Conservation (phyloP, 2,888 invertebrate genomes). For the Himalopsyche tibetana region DNA sequence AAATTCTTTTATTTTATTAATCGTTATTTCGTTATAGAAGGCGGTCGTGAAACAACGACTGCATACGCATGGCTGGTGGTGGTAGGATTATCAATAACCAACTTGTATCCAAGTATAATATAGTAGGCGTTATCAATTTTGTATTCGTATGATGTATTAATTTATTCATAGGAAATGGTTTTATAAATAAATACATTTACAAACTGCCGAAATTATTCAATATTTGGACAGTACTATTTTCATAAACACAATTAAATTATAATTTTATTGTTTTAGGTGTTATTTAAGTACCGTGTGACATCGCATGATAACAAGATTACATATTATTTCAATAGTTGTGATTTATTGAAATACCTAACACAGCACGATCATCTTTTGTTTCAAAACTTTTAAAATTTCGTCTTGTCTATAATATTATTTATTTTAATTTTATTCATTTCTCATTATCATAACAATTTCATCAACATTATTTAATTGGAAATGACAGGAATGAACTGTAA, state of each 20-base stretch:
- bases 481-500: background rate
- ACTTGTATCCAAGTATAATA: no score
- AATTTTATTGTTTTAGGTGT: background rate
- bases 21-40: no score
- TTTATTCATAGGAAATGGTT: no score
- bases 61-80: no score
- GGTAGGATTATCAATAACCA: no score
- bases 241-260: background rate
- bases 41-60: no score
- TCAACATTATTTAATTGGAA: background rate
- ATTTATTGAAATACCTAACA: background rate
- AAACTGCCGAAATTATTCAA: no score
- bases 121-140: no score
- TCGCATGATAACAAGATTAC: background rate
- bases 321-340: conserved; percentile 1
- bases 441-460: background rate
- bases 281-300: background rate
- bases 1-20: no score
- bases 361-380: conserved; percentile 1
- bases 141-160: no score
- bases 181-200: no score
- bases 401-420: background rate
- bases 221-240: background rate
- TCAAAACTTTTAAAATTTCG: background rate
- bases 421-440: background rate